Base-by-base conservation (phyloP, 2,113 vertebrate species). In the Microcebus griseorufus region DNA sequence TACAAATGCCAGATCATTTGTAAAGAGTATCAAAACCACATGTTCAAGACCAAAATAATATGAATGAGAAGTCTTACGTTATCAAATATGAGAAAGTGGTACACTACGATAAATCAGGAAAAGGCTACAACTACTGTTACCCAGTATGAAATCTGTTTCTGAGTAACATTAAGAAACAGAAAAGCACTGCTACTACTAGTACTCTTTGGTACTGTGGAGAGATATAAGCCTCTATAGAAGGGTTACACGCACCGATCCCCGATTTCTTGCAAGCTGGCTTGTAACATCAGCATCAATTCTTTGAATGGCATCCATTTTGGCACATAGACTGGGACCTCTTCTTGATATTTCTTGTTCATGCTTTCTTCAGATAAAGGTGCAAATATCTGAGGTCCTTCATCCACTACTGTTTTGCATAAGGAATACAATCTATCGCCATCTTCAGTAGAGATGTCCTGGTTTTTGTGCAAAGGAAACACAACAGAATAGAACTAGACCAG, bases 361-460 rank as follows among this genome's bases (percentile, higher is more conserved):
- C 98, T 98, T 0, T 99, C 99, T 78, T 99, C 99, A 0, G 98
- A 98, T 8, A 99, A 98, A 1, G 99, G 99, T 51, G 98, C 99
- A 96, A 99, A 99, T 76, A 99, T 99, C 4, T 99, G 99, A 0
- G 99, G 99, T 6, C 99, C 99, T 96, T 99, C 99, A 65, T 99
- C 99, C 23, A 99, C 98, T 98, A 99, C 96, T 73, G 98, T 99
- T 97, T 98, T 99, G 90, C 99, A 99, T 55, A 99, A 98, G 0
- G 99, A 99, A 96, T 99, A 98, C 23, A 99, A 96, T 92, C 99
- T 98, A 84, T 99, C 99, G 18, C 99, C 99, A 2, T 99, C 99
- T 96, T 99, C 99, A 7, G 99, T 99, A 10, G 99, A 99, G 97
- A 99, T 99, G 58, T 99, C 99, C 99, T 99, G 88, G 4, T n/a